A percentile compares a stretch with the other conserved stretches of the same genome.
phyloP scores from a whole-genome alignment of 2,113 vertebrate genomes.

The Rhombomys opimus region DNA sequence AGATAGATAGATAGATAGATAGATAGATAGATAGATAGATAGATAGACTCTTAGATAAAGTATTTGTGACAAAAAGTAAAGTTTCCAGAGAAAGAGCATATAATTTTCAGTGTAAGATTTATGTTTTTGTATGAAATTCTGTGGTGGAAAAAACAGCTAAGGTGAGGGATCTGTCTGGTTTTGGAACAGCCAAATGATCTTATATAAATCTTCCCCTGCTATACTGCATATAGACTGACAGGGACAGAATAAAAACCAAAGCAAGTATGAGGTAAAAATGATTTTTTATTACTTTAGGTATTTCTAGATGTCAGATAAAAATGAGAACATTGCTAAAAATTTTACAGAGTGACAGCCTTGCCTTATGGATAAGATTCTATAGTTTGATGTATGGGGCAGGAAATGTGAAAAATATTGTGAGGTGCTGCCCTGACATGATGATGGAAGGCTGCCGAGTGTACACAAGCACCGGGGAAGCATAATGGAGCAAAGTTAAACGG shows the following conservation, averaged over 20 bases:
- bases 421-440: conserved; percentile 85
- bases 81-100: neutral
- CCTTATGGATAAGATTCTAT: conserved; percentile 87
- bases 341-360: conserved; percentile 87
- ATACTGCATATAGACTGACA: conserved; percentile 83
- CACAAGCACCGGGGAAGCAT: conserved; percentile 74
- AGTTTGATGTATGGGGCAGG: conserved; percentile 89
- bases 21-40: neutral
- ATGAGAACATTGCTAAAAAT: conserved; percentile 89
- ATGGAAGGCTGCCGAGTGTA: conserved; percentile 83
- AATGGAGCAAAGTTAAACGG: conserved; percentile 79
- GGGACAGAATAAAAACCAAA: conserved; percentile 88
- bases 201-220: conserved; percentile 83
- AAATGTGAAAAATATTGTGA: conserved; percentile 90
- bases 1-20: neutral
- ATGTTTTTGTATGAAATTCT: conserved; percentile 63
- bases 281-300: conserved; percentile 90
- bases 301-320: conserved; percentile 90
- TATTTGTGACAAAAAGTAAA: conserved; percentile 40
- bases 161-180: conserved; percentile 56
- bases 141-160: neutral
- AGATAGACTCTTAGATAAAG: neutral
- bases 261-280: conserved; percentile 88
- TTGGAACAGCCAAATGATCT: conserved; percentile 76
- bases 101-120: conserved; percentile 48